Evolutionary conservation across 2,113 vertebrate species (phyloP), one percentile per base, ranked within the genome.

Genomic region (Antechinus flavipes): DNA sequence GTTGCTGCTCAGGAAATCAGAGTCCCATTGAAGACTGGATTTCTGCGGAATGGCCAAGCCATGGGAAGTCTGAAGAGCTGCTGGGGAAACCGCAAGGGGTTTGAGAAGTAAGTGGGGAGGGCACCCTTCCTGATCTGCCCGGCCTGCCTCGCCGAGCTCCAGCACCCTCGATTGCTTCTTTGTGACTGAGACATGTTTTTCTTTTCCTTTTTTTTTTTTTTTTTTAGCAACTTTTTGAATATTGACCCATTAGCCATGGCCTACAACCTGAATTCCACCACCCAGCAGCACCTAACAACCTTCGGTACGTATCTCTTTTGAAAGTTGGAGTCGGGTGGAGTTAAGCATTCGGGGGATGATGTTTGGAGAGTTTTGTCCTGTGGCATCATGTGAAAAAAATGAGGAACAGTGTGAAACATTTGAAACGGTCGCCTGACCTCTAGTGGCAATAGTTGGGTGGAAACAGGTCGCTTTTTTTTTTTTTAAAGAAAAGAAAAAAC

Each of bases 1-100:
- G 98, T 99, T 96, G 99, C 99, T 98, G 98, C 99, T 97, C 99
- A 99, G 98, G 99, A 99, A 98, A 99, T 99, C 97, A 98, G 98
- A 98, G 98, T 99, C 97, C 99, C 99, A 54, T 96, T 99, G 68
- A 99, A 99, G 98, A 98, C 98, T 0, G 98, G 99, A 95, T 99
- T 99, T 98, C 99, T 99, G 96, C 98, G 99, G 93, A 98, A 99
- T 97, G 99, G 98, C 98, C 99, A 99, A 98, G 99, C 98, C 98
- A 98, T 99, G 99, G 99, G 99, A 97, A 98, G 92, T 94, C 97
- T 99, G 97, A 99, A 99, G 98, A 96, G 98, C 93, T 99, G 99
- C 98, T 99, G 99, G 99, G 98, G 98, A 91, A 96, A 97, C 91
- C 98, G 90, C 97, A 97, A 98, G 90, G 98, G 99, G 90, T 98